A percentile compares a stretch with the other conserved stretches of the same genome.
Conservation (phyloP, 2,797 vertebrate genomes). For the Microchirus variegatus region DNA sequence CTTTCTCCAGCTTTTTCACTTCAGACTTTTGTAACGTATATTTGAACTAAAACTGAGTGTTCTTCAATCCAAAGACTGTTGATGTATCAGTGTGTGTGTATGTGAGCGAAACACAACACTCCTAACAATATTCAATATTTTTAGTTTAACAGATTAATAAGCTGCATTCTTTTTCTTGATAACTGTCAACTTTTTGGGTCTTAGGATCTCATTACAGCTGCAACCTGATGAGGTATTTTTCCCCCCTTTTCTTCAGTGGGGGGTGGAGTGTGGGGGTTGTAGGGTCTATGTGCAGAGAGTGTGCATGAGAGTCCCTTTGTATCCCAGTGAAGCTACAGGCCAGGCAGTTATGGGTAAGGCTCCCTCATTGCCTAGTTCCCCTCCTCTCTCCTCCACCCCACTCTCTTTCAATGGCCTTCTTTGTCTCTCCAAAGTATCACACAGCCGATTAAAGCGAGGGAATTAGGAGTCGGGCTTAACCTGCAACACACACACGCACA, state of each 20-base stretch:
- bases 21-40: too few species aligned
- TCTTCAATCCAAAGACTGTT: too few species aligned
- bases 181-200: slow-evolving; percentile 23
- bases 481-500: slow-evolving; percentile 37
- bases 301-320: slow-evolving; percentile 79
- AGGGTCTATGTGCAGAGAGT: slow-evolving; percentile 42
- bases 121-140: too few species aligned
- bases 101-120: not conserved
- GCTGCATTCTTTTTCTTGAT: not conserved
- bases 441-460: slow-evolving; percentile 83
- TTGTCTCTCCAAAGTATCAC: slow-evolving; percentile 84
- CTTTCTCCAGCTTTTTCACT: not conserved
- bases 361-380: slow-evolving; percentile 51
- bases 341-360: slow-evolving; percentile 67
- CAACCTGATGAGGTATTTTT: slow-evolving; percentile 30
- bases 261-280: slow-evolving; percentile 31
- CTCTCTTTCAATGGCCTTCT: slow-evolving; percentile 79
- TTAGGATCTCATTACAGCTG: slow-evolving; percentile 41
- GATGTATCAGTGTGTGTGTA: not conserved
- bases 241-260: slow-evolving; percentile 6
- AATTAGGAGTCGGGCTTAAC: slow-evolving; percentile 83
- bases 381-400: slow-evolving; percentile 18
- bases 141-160: not conserved
- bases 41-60: too few species aligned
- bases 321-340: slow-evolving; percentile 72